These are phyloP conservation scores for Seriola aureovittata DNA, from an alignment of 2,113 vertebrate genomes.

Conservation along the genomic window DNA sequence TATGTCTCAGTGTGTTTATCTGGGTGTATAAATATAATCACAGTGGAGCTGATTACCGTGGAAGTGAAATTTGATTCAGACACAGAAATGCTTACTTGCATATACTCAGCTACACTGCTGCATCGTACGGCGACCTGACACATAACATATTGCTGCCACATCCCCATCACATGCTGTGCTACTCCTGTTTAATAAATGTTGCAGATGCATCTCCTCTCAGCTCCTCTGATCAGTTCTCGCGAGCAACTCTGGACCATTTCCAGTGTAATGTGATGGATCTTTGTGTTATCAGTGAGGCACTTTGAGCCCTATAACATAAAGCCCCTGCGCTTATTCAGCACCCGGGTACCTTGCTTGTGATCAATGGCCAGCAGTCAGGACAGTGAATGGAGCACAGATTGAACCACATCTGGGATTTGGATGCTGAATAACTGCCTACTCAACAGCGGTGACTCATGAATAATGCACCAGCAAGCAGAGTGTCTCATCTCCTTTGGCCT, in stretches of 20 bases:
- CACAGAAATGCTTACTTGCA: slow-evolving; percentile 17
- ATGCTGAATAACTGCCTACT: slow-evolving; percentile 79
- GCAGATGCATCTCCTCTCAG: slow-evolving; percentile 41
- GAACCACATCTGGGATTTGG: slow-evolving; percentile 82
- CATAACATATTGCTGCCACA: slow-evolving; percentile 36
- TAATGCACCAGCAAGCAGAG: slow-evolving; percentile 73
- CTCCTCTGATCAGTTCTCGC: slow-evolving; percentile 50
- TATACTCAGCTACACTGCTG: not conserved
- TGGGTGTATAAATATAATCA: slow-evolving; percentile 7
- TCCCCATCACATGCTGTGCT: slow-evolving; percentile 51
- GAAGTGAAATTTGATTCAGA: slow-evolving; percentile 20
- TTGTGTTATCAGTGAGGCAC: slow-evolving; percentile 78
- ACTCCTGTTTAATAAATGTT: slow-evolving; percentile 55
- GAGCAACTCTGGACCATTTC: slow-evolving; percentile 59
- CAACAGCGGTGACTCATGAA: slow-evolving; percentile 76
- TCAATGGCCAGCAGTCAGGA: slow-evolving; percentile 84
- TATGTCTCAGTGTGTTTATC: slow-evolving; percentile 13
- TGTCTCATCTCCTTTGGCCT: slow-evolving; percentile 62
- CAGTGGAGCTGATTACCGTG: slow-evolving; percentile 5
- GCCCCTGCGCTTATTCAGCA: slow-evolving; percentile 86
- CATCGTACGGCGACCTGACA: slow-evolving; percentile 16
- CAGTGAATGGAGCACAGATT: slow-evolving; percentile 83
- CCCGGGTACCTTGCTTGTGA: slow-evolving; percentile 78
- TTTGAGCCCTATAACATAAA: slow-evolving; percentile 77
- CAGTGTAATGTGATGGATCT: slow-evolving; percentile 81